Conservation (phyloP, 1,140 invertebrate genomes). For the Atta colombica region DNA sequence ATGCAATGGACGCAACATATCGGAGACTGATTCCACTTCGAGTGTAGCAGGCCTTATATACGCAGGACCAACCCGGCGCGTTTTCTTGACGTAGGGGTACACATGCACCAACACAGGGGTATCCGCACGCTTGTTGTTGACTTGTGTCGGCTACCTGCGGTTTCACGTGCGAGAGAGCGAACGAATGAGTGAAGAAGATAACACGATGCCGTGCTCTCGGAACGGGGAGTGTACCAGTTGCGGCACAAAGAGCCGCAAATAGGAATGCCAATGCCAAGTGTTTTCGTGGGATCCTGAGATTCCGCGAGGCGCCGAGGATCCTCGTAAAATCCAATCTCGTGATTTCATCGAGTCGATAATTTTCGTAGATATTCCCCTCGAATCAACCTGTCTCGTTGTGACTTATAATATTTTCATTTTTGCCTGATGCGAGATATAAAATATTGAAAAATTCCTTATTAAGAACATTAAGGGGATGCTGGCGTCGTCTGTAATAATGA, state of each 20-base stretch:
- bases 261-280: slow-evolving; percentile 15
- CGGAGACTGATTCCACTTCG: slow-evolving; percentile 55
- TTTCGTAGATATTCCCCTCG: background rate
- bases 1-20: slow-evolving; percentile 61
- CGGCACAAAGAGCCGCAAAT: slow-evolving; percentile 47
- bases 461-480: too few relatives aligned
- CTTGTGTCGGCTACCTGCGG: slow-evolving; percentile 10
- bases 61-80: background rate
- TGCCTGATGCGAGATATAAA: background rate
- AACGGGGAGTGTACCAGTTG: background rate
- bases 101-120: slow-evolving; percentile 16
- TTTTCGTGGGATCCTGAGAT: slow-evolving; percentile 37
- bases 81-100: slow-evolving; percentile 15
- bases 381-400: background rate
- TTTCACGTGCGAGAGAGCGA: background rate
- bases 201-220: background rate
- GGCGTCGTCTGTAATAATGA: too few relatives aligned
- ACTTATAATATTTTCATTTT: background rate
- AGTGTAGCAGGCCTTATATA: slow-evolving; percentile 53
- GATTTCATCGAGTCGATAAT: background rate
- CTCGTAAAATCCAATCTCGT: slow-evolving; percentile 27
- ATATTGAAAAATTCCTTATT: background rate
- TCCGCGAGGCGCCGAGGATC: slow-evolving; percentile 33
- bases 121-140: background rate
- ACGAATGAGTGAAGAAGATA: background rate